Conservation (phyloP, 2,797 vertebrate species). For the Tragopan temminckii region DNA sequence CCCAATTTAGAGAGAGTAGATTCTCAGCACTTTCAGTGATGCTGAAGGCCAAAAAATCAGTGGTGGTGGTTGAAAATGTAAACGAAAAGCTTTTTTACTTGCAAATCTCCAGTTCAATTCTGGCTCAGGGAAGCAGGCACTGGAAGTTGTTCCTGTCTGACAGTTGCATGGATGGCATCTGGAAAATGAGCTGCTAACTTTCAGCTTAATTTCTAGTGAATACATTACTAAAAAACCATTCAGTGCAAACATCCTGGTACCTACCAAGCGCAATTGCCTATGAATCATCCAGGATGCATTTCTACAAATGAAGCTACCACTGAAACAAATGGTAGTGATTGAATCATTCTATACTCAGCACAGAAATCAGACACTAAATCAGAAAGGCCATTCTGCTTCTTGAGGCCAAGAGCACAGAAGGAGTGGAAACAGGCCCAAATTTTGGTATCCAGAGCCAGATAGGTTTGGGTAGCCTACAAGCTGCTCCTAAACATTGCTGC, state of each 20-base stretch:
- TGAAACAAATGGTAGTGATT: constrained; percentile 67
- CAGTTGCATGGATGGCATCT: constrained; percentile 66
- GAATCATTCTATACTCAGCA: constrained; percentile 46
- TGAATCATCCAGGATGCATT: constrained; percentile 59
- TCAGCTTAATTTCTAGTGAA: constrained; percentile 67
- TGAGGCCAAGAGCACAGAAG: constrained; percentile 46
- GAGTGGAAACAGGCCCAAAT: constrained; percentile 30
- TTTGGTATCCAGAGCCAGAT: background rate
- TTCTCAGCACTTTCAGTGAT: background rate
- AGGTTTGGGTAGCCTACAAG: background rate
- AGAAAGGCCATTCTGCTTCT: constrained; percentile 27
- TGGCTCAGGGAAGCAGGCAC: constrained; percentile 56
- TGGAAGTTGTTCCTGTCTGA: constrained; percentile 62
- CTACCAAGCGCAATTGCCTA: constrained; percentile 54
- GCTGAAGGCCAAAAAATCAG: constrained; percentile 3
- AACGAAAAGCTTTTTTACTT: constrained; percentile 61
- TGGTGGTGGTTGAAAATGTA: background rate
- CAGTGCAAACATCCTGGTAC: constrained; percentile 55
- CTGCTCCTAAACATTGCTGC: constrained; percentile 7
- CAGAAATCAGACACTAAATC: constrained; percentile 41
- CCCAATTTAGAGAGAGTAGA: background rate
- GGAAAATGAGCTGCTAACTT: constrained; percentile 70
- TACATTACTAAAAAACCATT: constrained; percentile 61
- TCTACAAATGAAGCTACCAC: constrained; percentile 41
- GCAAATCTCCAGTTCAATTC: constrained; percentile 55